phyloP scores from a whole-genome alignment of 2,797 vertebrate species.

The Prionace glauca region DNA sequence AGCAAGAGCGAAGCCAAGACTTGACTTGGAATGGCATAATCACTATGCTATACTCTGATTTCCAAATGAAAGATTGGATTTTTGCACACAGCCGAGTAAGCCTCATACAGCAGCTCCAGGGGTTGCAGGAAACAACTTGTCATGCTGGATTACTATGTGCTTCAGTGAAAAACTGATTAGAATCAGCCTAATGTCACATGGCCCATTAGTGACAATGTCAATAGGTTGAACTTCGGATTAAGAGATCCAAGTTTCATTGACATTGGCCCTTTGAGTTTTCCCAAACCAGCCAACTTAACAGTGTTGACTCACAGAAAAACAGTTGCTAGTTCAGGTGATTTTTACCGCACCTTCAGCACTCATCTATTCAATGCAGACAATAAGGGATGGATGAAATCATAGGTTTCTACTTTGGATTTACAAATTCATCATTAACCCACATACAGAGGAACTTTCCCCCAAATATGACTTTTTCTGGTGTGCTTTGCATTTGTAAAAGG shows the following conservation, averaged over 20 bases:
- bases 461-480: neutral
- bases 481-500: neutral
- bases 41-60: neutral
- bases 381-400: neutral
- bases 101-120: neutral
- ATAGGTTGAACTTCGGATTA: neutral
- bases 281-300: neutral
- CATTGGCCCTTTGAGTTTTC: neutral
- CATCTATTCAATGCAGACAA: neutral
- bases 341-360: too few species aligned
- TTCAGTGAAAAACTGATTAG: neutral
- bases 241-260: neutral
- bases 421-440: neutral
- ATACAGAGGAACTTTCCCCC: neutral
- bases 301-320: neutral
- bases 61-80: neutral
- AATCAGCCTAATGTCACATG: neutral
- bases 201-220: conserved; percentile 11
- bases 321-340: neutral
- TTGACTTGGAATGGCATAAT: neutral
- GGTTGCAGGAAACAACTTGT: neutral
- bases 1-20: neutral
- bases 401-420: neutral
- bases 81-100: neutral
- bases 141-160: neutral